Conservation (phyloP, 2,113 vertebrate genomes). For the Scatophagus argus region DNA sequence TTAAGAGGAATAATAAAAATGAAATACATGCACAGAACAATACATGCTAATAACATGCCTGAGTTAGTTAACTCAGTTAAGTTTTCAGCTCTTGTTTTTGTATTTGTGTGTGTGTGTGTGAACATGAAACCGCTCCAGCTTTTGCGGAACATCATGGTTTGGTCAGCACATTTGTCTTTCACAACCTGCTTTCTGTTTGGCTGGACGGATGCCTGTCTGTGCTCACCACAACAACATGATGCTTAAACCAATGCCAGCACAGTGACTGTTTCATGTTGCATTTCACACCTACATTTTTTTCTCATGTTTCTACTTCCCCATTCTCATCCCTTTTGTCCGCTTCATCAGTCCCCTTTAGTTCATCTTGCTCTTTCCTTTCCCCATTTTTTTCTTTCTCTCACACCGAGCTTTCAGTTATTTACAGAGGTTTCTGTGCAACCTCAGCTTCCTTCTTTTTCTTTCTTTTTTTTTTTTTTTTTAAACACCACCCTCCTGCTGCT, state of each 20-base stretch:
- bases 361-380: not conserved
- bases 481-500: slow-evolving; percentile 5
- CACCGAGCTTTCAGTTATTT: slow-evolving; percentile 35
- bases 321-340: slow-evolving; percentile 19
- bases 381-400: slow-evolving; percentile 20
- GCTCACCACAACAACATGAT: slow-evolving; percentile 70
- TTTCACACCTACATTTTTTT: slow-evolving; percentile 52
- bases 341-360: not conserved
- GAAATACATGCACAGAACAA: not conserved
- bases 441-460: slow-evolving; percentile 45
- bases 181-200: slow-evolving; percentile 67
- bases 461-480: too few relatives aligned
- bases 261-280: slow-evolving; percentile 44
- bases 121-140: slow-evolving; percentile 42
- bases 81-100: slow-evolving; percentile 38
- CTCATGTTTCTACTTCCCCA: slow-evolving; percentile 34
- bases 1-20: not conserved
- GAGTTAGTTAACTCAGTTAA: slow-evolving; percentile 32
- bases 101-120: slow-evolving; percentile 22
- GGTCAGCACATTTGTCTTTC: slow-evolving; percentile 76
- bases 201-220: slow-evolving; percentile 44
- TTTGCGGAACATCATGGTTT: slow-evolving; percentile 70
- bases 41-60: not conserved
- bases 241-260: slow-evolving; percentile 36
- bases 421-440: slow-evolving; percentile 33